Conservation (phyloP, 2,888 invertebrate genomes). For the Phyllotreta cruciferae region DNA sequence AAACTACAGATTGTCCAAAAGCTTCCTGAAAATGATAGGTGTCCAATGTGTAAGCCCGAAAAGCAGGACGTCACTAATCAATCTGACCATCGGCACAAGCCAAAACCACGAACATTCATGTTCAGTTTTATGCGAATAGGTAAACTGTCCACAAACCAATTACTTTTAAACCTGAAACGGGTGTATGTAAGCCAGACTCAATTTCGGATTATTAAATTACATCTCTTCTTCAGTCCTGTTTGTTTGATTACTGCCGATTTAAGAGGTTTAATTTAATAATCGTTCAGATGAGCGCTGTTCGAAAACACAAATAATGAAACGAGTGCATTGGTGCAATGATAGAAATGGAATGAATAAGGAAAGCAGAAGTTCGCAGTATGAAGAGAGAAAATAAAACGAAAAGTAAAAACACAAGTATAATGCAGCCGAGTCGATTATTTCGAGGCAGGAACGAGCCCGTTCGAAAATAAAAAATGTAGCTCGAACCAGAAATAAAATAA, state of each 20-base stretch:
- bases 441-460: constrained; percentile 36
- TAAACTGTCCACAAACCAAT: too few species aligned
- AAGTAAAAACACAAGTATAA: constrained; percentile 24
- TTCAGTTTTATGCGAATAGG: not conserved
- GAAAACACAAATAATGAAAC: constrained; percentile 19
- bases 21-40: constrained; percentile 37
- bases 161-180: too few species aligned
- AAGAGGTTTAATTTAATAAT: not conserved
- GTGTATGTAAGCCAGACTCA: too few species aligned
- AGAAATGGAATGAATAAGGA: constrained; percentile 37
- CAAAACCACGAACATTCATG: constrained; percentile 35
- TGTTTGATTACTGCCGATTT: not conserved
- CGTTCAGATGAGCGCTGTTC: constrained; percentile 12
- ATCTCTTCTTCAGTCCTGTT: not conserved
- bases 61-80: constrained; percentile 20
- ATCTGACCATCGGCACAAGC: constrained; percentile 38
- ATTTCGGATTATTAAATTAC: too few species aligned
- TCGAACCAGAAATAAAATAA: constrained; percentile 32
- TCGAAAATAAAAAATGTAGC: constrained; percentile 12
- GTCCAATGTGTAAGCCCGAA: not conserved
- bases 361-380: constrained; percentile 50
- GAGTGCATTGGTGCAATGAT: constrained; percentile 29
- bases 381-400: constrained; percentile 35
- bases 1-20: constrained; percentile 30
- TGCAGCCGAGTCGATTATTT: constrained; percentile 36